These are phyloP conservation scores for Troglohyphantes excavatus DNA, from an alignment of 2,888 invertebrate genomes.

Conservation along the genomic window DNA sequence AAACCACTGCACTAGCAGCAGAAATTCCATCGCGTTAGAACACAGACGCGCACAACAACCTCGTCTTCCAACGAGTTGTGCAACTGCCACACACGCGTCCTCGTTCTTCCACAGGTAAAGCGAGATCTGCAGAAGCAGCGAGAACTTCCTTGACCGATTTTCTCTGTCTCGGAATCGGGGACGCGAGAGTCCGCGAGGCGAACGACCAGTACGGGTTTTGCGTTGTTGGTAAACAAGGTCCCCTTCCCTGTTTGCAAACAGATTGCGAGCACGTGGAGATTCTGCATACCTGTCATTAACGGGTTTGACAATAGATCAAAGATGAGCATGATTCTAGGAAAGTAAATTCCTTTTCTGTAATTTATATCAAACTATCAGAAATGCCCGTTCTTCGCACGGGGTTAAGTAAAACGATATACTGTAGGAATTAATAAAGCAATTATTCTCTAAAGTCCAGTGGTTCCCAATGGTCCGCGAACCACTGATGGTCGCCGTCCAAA, in stretches of 20 bases:
- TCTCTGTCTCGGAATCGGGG: neutral
- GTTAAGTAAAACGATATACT: too few species aligned
- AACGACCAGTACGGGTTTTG: neutral
- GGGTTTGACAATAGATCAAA: too few species aligned
- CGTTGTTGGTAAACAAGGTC: slow-evolving; percentile 23
- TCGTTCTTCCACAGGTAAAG: neutral
- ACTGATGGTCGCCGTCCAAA: too few species aligned
- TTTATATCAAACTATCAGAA: too few species aligned
- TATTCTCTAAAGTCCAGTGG: too few species aligned
- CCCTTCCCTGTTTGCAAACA: slow-evolving; percentile 11
- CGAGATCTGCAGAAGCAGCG: neutral
- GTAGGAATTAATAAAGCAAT: too few species aligned
- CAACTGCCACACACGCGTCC: neutral
- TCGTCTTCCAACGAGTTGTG: neutral
- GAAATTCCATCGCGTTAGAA: neutral
- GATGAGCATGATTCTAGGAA: too few species aligned
- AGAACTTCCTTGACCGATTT: slow-evolving; percentile 24
- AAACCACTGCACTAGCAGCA: too few species aligned
- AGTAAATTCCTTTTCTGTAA: too few species aligned
- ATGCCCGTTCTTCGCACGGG: too few species aligned
- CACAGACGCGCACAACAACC: neutral
- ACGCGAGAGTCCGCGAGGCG: neutral
- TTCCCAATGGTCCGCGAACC: too few species aligned
- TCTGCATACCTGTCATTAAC: too few species aligned
- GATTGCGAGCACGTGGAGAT: neutral